Evolutionary conservation across 2,113 vertebrate genomes (phyloP).

Genomic region (Heptranchias perlo): DNA sequence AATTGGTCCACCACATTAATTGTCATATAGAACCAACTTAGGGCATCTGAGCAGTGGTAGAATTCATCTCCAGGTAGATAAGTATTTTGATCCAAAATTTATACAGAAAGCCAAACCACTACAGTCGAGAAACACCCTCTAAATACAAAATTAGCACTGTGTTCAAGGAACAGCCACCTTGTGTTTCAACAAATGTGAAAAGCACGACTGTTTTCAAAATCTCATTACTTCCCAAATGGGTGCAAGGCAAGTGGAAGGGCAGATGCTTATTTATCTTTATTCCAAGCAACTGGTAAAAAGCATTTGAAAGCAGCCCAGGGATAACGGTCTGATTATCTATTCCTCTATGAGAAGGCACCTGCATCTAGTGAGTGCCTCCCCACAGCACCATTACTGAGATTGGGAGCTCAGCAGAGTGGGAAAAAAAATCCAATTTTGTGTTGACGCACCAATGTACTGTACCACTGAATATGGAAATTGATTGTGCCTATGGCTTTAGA

Average conservation of each 20-base stretch:
- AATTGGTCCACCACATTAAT: not conserved
- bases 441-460: not conserved
- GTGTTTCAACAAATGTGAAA: not conserved
- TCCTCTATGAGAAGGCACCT: not conserved
- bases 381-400: not conserved
- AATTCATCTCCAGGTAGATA: not conserved
- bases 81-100: not conserved
- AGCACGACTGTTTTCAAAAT: not conserved
- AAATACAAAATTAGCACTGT: not conserved
- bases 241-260: not conserved
- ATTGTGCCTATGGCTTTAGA: not conserved
- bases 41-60: not conserved
- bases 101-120: not conserved
- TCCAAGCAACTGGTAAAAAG: not conserved
- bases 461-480: not conserved
- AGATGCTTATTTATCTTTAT: not conserved
- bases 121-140: not conserved
- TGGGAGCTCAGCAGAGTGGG: not conserved
- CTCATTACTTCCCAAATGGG: not conserved
- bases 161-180: not conserved
- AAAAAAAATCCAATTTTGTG: not conserved
- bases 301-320: not conserved
- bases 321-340: not conserved
- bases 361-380: not conserved
- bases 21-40: not conserved